phyloP scores from a whole-genome alignment of 2,888 invertebrate species.

The Acrobeloides nanus region DNA sequence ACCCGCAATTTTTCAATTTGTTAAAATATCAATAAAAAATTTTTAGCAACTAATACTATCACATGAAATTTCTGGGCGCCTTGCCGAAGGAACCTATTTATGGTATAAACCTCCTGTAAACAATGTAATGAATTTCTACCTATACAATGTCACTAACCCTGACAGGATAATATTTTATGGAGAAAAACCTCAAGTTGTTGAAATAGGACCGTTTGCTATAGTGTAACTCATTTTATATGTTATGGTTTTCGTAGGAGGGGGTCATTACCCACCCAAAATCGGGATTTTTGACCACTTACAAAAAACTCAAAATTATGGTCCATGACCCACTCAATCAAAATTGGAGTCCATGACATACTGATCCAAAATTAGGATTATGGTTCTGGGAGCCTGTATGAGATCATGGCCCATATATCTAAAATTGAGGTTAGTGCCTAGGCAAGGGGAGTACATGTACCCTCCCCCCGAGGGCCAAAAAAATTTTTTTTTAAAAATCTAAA shows the following conservation, averaged over 20 bases:
- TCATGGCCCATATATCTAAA: too few species aligned
- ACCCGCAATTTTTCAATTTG: too few species aligned
- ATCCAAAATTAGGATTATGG: too few species aligned
- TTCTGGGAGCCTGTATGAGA: too few species aligned
- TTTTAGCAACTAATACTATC: slow-evolving; percentile 11
- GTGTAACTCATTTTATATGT: slow-evolving; percentile 19
- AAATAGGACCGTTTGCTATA: slow-evolving; percentile 36
- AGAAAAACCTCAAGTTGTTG: slow-evolving; percentile 28
- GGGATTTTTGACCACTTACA: not conserved
- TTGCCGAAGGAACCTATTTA: slow-evolving; percentile 16
- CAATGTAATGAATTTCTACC: slow-evolving; percentile 26
- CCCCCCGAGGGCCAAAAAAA: too few species aligned
- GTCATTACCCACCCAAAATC: not conserved
- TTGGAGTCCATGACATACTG: too few species aligned
- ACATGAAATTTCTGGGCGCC: slow-evolving; percentile 6
- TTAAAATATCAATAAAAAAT: too few species aligned
- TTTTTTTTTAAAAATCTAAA: too few species aligned
- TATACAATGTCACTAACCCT: slow-evolving; percentile 43
- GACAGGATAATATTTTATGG: slow-evolving; percentile 35
- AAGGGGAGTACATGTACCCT: too few species aligned
- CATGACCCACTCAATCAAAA: slow-evolving; percentile 1
- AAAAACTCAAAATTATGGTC: not conserved
- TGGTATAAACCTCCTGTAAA: slow-evolving; percentile 24
- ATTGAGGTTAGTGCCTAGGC: too few species aligned
- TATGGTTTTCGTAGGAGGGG: too few species aligned